Percentiles rank a stretch among this genome's conserved stretches.
phyloP scores from a whole-genome alignment of 2,797 vertebrate genomes.

The Darevskia nairensis region DNA sequence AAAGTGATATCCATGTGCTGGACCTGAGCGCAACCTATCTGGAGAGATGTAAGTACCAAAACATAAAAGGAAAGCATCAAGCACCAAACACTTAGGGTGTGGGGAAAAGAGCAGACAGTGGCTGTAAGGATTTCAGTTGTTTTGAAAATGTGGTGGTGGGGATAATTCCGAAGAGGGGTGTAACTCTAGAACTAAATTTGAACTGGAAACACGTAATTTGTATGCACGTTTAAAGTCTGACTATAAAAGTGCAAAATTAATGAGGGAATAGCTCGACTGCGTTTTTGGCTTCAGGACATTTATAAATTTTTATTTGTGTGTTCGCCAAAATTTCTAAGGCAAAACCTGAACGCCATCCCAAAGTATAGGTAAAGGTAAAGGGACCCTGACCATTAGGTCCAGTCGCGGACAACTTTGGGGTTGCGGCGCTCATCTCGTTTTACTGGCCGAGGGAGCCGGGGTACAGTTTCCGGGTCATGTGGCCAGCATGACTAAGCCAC shows the following conservation, averaged over 20 bases:
- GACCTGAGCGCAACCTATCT: conserved; percentile 79
- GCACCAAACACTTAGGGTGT: accelerated
- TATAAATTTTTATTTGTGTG: not conserved
- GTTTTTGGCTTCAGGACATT: not conserved
- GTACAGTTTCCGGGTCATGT: no score
- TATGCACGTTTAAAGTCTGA: not conserved
- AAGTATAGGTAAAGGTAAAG: not conserved
- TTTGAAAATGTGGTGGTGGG: no score
- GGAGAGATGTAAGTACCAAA: conserved; percentile 70
- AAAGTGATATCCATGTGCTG: conserved; percentile 65
- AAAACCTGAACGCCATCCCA: not conserved
- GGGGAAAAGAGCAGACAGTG: no score
- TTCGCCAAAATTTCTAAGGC: not conserved
- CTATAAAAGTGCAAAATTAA: not conserved
- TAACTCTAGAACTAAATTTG: not conserved
- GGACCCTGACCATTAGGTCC: no score
- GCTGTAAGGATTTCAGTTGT: no score
- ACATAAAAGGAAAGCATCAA: not conserved
- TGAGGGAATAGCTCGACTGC: not conserved
- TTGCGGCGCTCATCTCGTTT: no score
- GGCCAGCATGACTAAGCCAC: no score
- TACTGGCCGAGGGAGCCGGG: no score
- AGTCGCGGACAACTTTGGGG: no score
- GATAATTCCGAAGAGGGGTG: not conserved
- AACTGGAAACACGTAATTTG: not conserved